Evolutionary conservation across 2,888 invertebrate genomes (phyloP), one percentile per base, ranked within the genome.

Genomic region (Euproctis similis): DNA sequence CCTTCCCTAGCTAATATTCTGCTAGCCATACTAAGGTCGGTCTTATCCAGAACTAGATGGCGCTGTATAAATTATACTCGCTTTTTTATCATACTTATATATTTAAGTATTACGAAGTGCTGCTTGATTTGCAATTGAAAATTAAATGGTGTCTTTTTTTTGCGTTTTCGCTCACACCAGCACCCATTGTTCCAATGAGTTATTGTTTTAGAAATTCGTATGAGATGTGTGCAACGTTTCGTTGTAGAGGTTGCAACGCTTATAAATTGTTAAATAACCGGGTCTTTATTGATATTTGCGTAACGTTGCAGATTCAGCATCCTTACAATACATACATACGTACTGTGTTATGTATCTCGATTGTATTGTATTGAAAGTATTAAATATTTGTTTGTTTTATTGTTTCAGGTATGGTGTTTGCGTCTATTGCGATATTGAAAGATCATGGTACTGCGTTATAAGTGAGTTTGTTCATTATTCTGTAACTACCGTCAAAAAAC

Each of bases 121-220:
- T 54, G 41, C 49, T 40, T 39, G 38, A 42, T 47, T 45, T 47
- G 43, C 41, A 46, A 53, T 21, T 21, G 9, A 1, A 51, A 59
- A 53, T 12, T 39, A 32, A 36, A 36, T 27, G 26, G 11, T 1
- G n/a, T 33, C 27, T 39, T 33, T 34, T 44, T 43, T 51, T 52
- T 44, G 34, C 35, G 38, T 31, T 26, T 39, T 33, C 26, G 26
- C 32, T n/a, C 35, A 36, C 34, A 32, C 29, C 36, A 44, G 37
- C 34, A 34, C 30, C 60, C 44, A 63, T 62, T 63, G 60, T 63
- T 63, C 45, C 36, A n/a, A 26, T 28, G 22, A 31, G 45, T 53
- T 49, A 60, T 62, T 60, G 61, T 60, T 61, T 45, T 41, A 32
- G 46, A 46, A 49, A 35, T 26, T 37, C 40, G 5, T 53, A 56